phyloP scores from a whole-genome alignment of 2,797 vertebrate genomes.

The Alfaro cultratus region DNA sequence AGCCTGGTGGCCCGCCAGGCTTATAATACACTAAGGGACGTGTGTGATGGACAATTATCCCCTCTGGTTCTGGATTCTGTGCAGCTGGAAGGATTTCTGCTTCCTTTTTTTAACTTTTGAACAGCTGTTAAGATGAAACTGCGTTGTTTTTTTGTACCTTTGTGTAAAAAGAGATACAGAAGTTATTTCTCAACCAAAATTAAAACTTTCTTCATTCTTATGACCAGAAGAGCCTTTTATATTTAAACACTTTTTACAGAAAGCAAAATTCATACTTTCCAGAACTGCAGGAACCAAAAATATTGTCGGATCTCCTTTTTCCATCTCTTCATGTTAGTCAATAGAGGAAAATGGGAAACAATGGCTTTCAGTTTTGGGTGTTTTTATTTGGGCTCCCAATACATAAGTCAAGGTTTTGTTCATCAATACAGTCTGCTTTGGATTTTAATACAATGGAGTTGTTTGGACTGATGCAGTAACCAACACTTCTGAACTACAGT shows the following conservation, averaged over 20 bases:
- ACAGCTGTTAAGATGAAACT: not conserved
- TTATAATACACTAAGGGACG: no score
- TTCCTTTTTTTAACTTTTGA: not conserved
- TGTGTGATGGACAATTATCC: no score
- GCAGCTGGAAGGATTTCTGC: not conserved
- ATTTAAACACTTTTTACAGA: not conserved
- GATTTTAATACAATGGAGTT: slow-evolving; percentile 70
- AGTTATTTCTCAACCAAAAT: not conserved
- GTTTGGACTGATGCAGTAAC: slow-evolving; percentile 63
- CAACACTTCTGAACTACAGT: slow-evolving; percentile 66
- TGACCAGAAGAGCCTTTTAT: not conserved
- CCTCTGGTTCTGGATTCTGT: not conserved
- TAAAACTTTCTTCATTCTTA: not conserved
- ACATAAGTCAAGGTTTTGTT: slow-evolving; percentile 74
- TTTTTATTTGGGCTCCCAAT: slow-evolving; percentile 78
- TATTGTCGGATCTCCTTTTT: not conserved
- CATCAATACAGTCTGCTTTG: slow-evolving; percentile 72
- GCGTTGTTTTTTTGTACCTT: no score
- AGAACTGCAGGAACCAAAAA: not conserved
- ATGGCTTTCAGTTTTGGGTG: slow-evolving; percentile 55
- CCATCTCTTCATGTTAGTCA: not conserved
- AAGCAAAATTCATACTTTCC: not conserved
- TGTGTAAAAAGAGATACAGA: not conserved
- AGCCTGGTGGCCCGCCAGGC: no score
- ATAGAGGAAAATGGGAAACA: not conserved